phyloP scores from a whole-genome alignment of 2,888 invertebrate species.

The Platycheirus albimanus region DNA sequence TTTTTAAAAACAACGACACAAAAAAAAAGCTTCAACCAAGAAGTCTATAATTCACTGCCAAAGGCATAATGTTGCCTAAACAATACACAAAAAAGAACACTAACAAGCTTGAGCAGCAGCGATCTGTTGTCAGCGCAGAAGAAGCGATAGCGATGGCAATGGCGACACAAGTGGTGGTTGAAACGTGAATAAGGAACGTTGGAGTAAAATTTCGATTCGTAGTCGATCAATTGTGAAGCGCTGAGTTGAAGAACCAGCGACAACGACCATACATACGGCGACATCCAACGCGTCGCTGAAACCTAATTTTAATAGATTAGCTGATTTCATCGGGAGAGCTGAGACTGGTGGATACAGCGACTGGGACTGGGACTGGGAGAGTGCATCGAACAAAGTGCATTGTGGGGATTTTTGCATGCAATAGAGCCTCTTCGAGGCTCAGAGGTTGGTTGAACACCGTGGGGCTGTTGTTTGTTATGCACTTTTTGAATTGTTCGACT shows the following conservation, averaged over 20 bases:
- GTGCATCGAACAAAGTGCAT: conserved; percentile 49
- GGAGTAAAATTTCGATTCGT: conserved; percentile 21
- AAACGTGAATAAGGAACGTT: conserved; percentile 59
- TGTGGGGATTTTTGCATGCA: conserved; percentile 31
- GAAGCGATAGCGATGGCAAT: conserved; percentile 25
- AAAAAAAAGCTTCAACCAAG: conserved; percentile 40
- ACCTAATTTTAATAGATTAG: conserved; percentile 56
- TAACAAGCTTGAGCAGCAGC: conserved; percentile 45
- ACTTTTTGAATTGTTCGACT: conserved; percentile 32
- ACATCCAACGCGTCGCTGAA: conserved; percentile 25
- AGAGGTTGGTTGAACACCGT: conserved; percentile 37
- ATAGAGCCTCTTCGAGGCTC: neutral
- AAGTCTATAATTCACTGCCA: conserved; percentile 68
- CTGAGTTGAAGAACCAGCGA: conserved; percentile 13
- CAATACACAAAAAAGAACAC: conserved; percentile 9
- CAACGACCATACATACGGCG: conserved; percentile 12
- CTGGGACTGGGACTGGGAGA: neutral
- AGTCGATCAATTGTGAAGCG: conserved; percentile 34
- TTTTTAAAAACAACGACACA: conserved; percentile 49
- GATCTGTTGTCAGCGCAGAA: too few relatives aligned
- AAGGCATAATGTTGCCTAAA: conserved; percentile 52
- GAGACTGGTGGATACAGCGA: too few relatives aligned
- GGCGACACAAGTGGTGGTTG: conserved; percentile 58
- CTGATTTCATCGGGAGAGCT: conserved; percentile 52
- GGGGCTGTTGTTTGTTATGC: conserved; percentile 28